These are phyloP conservation scores for Meloidogyne exigua DNA, from an alignment of 1,140 invertebrate species.

Conservation along the genomic window DNA sequence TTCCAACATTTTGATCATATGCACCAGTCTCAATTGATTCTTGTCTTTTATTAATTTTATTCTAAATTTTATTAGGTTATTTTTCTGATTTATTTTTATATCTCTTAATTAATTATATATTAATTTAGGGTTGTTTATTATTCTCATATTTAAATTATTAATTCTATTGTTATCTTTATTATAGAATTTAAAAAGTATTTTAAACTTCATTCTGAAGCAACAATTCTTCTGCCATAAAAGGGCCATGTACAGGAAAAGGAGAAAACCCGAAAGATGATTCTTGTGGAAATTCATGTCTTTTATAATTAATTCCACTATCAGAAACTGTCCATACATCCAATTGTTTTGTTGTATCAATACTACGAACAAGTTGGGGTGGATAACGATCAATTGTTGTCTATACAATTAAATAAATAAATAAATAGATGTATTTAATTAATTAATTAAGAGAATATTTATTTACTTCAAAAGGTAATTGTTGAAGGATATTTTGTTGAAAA, in stretches of 20 bases:
- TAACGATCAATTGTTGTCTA: constrained; percentile 13
- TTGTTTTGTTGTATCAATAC: constrained; percentile 5
- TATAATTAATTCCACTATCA: neutral
- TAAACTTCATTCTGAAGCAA: neutral
- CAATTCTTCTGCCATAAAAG: constrained; percentile 3
- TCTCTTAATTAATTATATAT: too few species aligned
- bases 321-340: constrained; percentile 2
- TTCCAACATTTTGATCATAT: neutral
- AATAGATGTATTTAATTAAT: too few species aligned
- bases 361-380: constrained; percentile 19
- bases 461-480: constrained; percentile 2
- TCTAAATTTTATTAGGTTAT: too few species aligned
- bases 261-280: constrained; percentile 8
- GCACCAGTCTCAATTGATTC: neutral
- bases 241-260: constrained; percentile 21
- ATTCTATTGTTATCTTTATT: too few species aligned
- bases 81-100: too few species aligned
- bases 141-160: too few species aligned
- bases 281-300: constrained; percentile 3
- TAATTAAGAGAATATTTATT: too few species aligned
- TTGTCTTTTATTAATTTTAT: constrained; percentile 5
- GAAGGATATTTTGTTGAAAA: neutral
- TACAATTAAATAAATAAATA: neutral
- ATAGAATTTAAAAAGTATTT: too few species aligned
- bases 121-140: too few species aligned